Evolutionary conservation across 2,888 invertebrate species (phyloP).

Genomic region (Mimas tiliae): DNA sequence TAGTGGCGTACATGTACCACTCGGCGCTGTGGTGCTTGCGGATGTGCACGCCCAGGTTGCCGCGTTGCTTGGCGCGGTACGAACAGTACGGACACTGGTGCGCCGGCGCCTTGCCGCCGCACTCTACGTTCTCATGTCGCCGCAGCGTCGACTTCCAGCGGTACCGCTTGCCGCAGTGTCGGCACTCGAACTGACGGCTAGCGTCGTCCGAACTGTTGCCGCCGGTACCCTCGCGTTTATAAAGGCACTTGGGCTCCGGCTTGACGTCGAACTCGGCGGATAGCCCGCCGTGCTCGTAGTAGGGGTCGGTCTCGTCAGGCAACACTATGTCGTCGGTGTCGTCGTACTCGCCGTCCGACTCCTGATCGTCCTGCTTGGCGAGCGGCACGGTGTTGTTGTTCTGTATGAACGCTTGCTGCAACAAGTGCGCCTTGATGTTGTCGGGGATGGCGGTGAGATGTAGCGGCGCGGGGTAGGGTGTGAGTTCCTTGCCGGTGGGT

Average conservation of each 20-base stretch:
- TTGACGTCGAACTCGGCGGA: constrained; percentile 40
- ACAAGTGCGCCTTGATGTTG: constrained; percentile 64
- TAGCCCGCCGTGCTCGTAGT: constrained; percentile 49
- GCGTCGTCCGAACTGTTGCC: constrained; percentile 78
- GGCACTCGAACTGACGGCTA: constrained; percentile 89
- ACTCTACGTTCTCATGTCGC: constrained; percentile 93
- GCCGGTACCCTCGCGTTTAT: constrained; percentile 65
- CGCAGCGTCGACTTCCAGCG: constrained; percentile 94
- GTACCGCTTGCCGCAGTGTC: constrained; percentile 93
- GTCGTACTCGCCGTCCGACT: constrained; percentile 80
- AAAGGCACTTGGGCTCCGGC: constrained; percentile 43
- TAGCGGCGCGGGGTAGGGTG: constrained; percentile 38
- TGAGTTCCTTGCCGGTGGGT: constrained; percentile 43
- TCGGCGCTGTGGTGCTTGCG: constrained; percentile 89
- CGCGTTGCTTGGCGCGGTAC: constrained; percentile 91
- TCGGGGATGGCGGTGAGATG: constrained; percentile 55
- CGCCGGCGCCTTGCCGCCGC: constrained; percentile 92
- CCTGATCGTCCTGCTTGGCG: constrained; percentile 75
- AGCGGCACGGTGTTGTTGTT: constrained; percentile 64
- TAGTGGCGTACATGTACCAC: constrained; percentile 81
- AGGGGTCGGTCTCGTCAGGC: constrained; percentile 71
- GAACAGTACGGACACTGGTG: constrained; percentile 92
- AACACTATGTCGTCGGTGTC: constrained; percentile 82
- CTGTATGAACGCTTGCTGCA: constrained; percentile 71
- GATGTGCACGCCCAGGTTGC: constrained; percentile 92